Percentiles rank a stretch among this genome's conserved stretches.
Evolutionary conservation across 2,113 vertebrate genomes (phyloP).

Genomic region (Centropus bengalensis): DNA sequence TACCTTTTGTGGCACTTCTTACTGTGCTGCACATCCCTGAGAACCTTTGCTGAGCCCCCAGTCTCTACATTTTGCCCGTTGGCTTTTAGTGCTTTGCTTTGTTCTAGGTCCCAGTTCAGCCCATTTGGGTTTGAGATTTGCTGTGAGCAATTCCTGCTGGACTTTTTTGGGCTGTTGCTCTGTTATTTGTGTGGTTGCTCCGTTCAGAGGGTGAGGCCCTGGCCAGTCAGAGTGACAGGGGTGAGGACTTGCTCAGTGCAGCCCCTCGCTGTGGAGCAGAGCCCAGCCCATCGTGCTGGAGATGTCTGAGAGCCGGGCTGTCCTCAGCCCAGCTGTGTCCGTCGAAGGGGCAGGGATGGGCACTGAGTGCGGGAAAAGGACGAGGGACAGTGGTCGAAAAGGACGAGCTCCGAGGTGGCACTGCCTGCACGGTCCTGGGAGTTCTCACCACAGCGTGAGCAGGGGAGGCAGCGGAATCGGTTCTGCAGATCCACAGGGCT

Average conservation of each 20-base stretch:
- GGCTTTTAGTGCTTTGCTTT: background rate
- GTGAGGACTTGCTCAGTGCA: accelerated
- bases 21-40: accelerated
- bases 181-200: accelerated
- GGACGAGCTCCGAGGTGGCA: accelerated
- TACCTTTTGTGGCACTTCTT: background rate
- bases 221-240: background rate
- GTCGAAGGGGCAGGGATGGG: too few species aligned
- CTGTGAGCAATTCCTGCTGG: background rate
- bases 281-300: accelerated
- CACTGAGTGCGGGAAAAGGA: background rate
- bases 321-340: accelerated
- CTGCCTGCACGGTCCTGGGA: background rate
- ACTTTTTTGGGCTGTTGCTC: background rate
- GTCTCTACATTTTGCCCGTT: background rate
- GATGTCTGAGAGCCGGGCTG: background rate
- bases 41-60: background rate
- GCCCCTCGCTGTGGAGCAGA: background rate
- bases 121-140: background rate
- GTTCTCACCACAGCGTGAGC: accelerated
- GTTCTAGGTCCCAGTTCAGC: background rate
- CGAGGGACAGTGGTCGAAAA: background rate
- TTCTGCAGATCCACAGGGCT: background rate
- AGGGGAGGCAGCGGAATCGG: background rate
- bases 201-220: accelerated